A percentile compares a stretch with the other conserved stretches of the same genome.
Evolutionary conservation across 2,797 vertebrate genomes (phyloP).

Genomic region (Lagodon rhomboides): DNA sequence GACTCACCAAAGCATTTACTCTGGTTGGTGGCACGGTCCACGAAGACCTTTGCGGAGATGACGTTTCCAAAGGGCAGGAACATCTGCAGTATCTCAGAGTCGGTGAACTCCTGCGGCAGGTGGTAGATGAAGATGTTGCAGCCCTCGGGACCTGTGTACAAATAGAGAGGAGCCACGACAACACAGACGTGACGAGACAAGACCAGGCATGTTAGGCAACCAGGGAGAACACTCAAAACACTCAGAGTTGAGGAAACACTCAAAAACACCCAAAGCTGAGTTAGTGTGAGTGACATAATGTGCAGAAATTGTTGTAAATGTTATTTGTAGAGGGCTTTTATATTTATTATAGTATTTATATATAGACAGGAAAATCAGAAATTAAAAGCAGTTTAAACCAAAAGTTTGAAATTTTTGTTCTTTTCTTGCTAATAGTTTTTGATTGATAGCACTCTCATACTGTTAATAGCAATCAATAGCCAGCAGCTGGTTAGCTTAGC

Average conservation of each 20-base stretch:
- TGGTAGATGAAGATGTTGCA: constrained; percentile 99
- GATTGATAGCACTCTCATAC: neutral
- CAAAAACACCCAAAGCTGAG: neutral
- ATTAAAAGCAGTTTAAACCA: neutral
- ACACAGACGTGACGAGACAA: constrained; percentile 2
- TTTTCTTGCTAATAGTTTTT: neutral
- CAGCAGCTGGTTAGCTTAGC: neutral
- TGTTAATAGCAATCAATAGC: neutral
- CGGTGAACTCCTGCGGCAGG: constrained; percentile 97
- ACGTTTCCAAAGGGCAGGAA: constrained; percentile 97
- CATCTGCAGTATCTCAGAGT: constrained; percentile 98
- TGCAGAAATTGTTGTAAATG: neutral
- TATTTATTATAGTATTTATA: too few relatives aligned
- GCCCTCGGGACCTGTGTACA: constrained; percentile 92
- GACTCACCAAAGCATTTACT: constrained; percentile 97
- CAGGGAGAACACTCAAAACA: too few relatives aligned
- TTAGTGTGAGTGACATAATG: neutral
- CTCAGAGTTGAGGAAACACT: neutral
- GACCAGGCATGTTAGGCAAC: constrained; percentile 2
- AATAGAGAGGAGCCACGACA: constrained; percentile 14
- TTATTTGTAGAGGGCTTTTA: neutral
- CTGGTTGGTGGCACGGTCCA: constrained; percentile 98
- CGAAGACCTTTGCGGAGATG: constrained; percentile 98
- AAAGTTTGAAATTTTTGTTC: neutral
- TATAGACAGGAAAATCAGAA: neutral